Evolutionary conservation across 2,888 invertebrate species (phyloP), one percentile per base, ranked within the genome.

Genomic region (Altica lythri): DNA sequence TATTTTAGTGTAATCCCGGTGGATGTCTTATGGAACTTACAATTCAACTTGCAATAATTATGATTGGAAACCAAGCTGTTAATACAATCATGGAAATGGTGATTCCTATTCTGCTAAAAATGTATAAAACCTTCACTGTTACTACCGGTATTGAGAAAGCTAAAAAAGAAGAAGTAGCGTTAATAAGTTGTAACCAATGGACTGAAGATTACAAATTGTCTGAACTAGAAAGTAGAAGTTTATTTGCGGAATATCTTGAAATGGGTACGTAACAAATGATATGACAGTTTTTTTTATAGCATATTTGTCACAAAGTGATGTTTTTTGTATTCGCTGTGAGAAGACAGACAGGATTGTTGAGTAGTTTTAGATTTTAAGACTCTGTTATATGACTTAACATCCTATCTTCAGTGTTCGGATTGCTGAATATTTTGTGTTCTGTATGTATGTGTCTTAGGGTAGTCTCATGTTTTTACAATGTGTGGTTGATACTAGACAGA

Each of bases 1-100:
- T 42, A 25, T 72, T 74, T 53, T 57, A 88, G 82, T 93, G 92
- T 74, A 86, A 86, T 67, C 88, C 90, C 2, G 91, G 91, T 13
- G 92, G 92, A 4, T 93, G 92, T 69, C 80, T 93, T 57, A 86
- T 90, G 78, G 93, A 94, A 75, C 77, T 94, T 38, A 89, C 89
- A 60, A 86, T 94, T 67, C 93, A 94, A 73, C 75, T 93, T 62
- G 85, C 86, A 0, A 90, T 92, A 64, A 92, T 93, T 55, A 89
- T 90, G 86, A 83, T 90, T 27, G 93, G 92, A 54, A 92, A 92
- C 71, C 92, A 93, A 77, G 85, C 88, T 1, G 78, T 92, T 58
- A 88, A 86, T 72, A 86, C 87, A 9, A 78, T 90, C 4, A 74
- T 90, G 63, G 93, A 94, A 79, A 88, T 90, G 80, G 70, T 86